These are phyloP conservation scores for Brachionus calyciflorus DNA, from an alignment of 1,140 invertebrate species.

Conservation along the genomic window DNA sequence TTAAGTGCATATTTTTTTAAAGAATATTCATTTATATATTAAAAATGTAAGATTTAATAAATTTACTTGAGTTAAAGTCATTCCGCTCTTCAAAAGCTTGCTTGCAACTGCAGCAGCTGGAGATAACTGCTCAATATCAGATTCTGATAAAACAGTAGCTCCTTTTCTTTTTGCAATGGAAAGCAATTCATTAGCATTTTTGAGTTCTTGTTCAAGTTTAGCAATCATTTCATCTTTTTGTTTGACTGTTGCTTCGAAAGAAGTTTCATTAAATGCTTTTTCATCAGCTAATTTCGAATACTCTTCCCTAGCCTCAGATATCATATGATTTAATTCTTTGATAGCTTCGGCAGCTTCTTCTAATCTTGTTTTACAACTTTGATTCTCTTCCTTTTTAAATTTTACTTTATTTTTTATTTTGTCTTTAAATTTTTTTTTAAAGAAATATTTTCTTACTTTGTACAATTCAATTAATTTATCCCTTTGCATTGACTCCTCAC, in stretches of 20 bases:
- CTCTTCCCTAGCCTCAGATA: slow-evolving; percentile 64
- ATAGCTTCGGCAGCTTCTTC: slow-evolving; percentile 64
- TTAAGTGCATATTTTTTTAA: no score
- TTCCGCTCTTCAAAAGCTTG: slow-evolving; percentile 75
- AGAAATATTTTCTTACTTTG: slow-evolving; percentile 63
- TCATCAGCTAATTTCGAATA: slow-evolving; percentile 53
- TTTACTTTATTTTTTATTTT: no score
- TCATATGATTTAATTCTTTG: slow-evolving; percentile 51
- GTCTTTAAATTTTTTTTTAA: not conserved
- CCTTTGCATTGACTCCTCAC: slow-evolving; percentile 78
- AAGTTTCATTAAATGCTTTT: slow-evolving; percentile 51
- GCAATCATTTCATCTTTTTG: slow-evolving; percentile 69
- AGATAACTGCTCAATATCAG: slow-evolving; percentile 75
- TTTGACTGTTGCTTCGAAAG: slow-evolving; percentile 61
- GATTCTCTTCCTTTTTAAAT: slow-evolving; percentile 12
- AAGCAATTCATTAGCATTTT: slow-evolving; percentile 75
- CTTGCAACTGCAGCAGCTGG: slow-evolving; percentile 79
- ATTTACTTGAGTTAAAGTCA: slow-evolving; percentile 73
- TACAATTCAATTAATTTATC: slow-evolving; percentile 78
- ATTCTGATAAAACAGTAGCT: slow-evolving; percentile 61
- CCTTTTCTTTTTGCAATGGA: slow-evolving; percentile 69
- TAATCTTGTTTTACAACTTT: slow-evolving; percentile 7
- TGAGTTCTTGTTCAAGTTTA: slow-evolving; percentile 72
- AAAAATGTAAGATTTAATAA: no score
- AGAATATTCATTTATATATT: no score